Conservation (phyloP, 2,113 vertebrate genomes). For the Catharus minimus region DNA sequence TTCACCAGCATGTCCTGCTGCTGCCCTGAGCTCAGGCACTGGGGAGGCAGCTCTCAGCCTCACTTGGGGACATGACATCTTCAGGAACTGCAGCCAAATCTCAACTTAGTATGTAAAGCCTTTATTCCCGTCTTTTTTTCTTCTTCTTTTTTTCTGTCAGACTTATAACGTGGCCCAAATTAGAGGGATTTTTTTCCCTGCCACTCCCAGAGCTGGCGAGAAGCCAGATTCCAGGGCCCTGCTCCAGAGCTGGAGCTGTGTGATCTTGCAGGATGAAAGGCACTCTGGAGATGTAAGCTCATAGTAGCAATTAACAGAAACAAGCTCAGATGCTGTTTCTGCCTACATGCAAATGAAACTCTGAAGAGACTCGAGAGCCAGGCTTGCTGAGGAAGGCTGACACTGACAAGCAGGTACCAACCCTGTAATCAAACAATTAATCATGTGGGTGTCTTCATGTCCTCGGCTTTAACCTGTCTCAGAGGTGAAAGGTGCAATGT, state of each 20-base stretch:
- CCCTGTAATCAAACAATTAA: neutral
- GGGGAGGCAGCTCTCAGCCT: neutral
- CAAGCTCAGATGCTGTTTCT: neutral
- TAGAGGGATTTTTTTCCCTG: neutral
- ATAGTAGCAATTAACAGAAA: conserved; percentile 42
- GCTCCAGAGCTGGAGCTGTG: neutral
- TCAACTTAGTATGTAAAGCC: neutral
- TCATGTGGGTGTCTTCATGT: neutral
- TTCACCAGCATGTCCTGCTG: neutral
- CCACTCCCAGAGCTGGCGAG: neutral
- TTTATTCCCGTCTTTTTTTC: neutral
- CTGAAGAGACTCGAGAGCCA: neutral
- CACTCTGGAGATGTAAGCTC: conserved; percentile 46
- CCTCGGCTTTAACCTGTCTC: neutral
- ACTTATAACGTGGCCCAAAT: neutral
- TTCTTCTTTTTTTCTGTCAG: neutral
- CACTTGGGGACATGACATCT: neutral
- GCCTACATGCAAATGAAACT: conserved; percentile 24
- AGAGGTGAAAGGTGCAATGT: conserved; percentile 12
- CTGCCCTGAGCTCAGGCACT: neutral
- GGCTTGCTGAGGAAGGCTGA: neutral
- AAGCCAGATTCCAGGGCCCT: conserved; percentile 8
- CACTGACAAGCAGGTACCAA: neutral
- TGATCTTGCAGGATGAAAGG: conserved; percentile 44
- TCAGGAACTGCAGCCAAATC: neutral